Conservation (phyloP, 2,888 invertebrate species). For the Trichopria drosophilae region DNA sequence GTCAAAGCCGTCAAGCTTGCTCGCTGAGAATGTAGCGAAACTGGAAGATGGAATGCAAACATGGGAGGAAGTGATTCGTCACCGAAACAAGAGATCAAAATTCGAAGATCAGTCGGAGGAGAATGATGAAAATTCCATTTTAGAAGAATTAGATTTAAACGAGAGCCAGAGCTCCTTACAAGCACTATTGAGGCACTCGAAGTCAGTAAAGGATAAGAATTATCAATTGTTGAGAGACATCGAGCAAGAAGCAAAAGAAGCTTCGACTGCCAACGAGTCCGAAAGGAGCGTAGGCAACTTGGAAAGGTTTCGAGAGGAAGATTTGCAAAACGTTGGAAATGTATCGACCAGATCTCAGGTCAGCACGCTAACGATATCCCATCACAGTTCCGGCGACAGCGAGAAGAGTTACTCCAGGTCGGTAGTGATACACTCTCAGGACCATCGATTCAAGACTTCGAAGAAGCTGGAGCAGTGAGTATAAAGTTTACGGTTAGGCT, state of each 20-base stretch:
- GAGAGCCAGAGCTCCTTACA: slow-evolving; percentile 50
- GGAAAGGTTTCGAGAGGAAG: slow-evolving; percentile 33
- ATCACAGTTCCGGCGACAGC: slow-evolving; percentile 53
- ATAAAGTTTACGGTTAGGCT: slow-evolving; percentile 13
- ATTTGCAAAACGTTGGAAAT: slow-evolving; percentile 44
- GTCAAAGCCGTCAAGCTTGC: slow-evolving; percentile 39
- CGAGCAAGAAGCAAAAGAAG: slow-evolving; percentile 42
- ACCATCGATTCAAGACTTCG: slow-evolving; percentile 47
- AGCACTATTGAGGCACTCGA: slow-evolving; percentile 50
- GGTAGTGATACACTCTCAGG: slow-evolving; percentile 49
- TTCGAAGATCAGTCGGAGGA: slow-evolving; percentile 42
- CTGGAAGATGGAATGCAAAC: slow-evolving; percentile 42
- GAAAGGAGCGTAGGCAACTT: slow-evolving; percentile 22
- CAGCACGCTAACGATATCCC: slow-evolving; percentile 52
- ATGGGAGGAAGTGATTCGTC: slow-evolving; percentile 42
- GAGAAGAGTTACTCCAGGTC: slow-evolving; percentile 53
- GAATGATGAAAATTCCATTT: slow-evolving; percentile 41
- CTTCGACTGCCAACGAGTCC: too few relatives aligned
- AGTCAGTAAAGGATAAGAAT: slow-evolving; percentile 46
- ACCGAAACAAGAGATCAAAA: slow-evolving; percentile 48
- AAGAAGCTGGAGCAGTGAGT: slow-evolving; percentile 56
- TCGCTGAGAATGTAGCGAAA: slow-evolving; percentile 42
- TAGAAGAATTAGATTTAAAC: slow-evolving; percentile 46
- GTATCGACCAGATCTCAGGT: slow-evolving; percentile 52
- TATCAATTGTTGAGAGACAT: slow-evolving; percentile 47